Evolutionary conservation across 1,140 invertebrate genomes (phyloP), one percentile per base, ranked within the genome.

Genomic region (Tetramorium alpestre): DNA sequence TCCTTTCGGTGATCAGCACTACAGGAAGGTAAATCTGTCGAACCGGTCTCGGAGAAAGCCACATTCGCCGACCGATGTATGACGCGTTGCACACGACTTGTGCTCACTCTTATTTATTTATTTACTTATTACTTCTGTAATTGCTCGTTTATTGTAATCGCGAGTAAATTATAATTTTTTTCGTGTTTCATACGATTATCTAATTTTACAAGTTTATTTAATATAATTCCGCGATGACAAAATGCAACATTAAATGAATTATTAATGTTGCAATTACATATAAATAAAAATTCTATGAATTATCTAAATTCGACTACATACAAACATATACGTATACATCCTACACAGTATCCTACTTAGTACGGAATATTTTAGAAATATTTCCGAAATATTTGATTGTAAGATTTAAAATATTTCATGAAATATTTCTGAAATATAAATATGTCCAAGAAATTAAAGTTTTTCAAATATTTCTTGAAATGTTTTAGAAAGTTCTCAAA

Each of bases 11-110:
- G n/a, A 73, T 72, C 51, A 16, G 7, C 3, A 58, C 72, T 73
- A 25, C 41, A 25, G 56, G 10, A 60, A 49, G 25, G 25, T 60
- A 75, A 60, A 84, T 28, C n/a, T 22, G 2, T 22, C 5, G n/a
- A 75, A 84, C 80, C 69, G 80, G 80, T 84, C 38, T 18, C 28
- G 54, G 80, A 62, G 80, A 84, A 84, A 84, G 51, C 28, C 41
- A 72, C 18, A 10, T 16, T 72, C 33, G 22, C 22, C 13, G n/a
- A 56, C 38, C 25, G 28, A 33, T 60, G 16, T 49, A 25, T n/a
- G n/a, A 47, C 7, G 28, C 54, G 6, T 81, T 44, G n/a, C 62
- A 18, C 47, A 44, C 16, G 25, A 65, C 16, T 78, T 33, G 16
- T 47, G 18, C 25, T 41, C 0, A 84, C 44, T 60, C 25, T 44